Evolutionary conservation across 2,888 invertebrate species (phyloP).

Genomic region (Pantelozetes paolii): DNA sequence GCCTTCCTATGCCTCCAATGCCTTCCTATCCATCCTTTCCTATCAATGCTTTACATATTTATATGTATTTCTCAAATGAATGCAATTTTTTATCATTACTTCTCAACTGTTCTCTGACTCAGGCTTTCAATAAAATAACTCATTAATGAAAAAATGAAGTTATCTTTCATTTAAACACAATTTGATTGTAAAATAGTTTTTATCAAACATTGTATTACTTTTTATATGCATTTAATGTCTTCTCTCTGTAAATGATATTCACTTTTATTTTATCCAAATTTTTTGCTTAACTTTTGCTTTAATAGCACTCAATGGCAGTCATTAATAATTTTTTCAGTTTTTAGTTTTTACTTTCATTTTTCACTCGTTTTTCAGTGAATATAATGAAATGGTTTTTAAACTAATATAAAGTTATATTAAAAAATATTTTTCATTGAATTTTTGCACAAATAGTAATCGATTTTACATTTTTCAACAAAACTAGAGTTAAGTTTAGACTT

Average conservation of each 20-base stretch:
- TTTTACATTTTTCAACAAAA: neutral
- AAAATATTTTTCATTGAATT: neutral
- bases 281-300: neutral
- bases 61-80: conserved; percentile 1
- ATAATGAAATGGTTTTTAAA: neutral
- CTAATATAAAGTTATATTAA: too few species aligned
- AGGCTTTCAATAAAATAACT: neutral
- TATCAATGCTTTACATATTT: neutral
- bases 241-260: too few species aligned
- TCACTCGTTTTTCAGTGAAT: neutral
- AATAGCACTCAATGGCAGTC: neutral
- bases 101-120: neutral
- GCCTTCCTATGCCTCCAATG: neutral
- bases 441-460: neutral
- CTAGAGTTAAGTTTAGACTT: too few species aligned
- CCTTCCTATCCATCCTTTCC: neutral
- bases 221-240: too few species aligned
- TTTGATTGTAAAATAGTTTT: neutral
- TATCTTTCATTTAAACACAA: neutral
- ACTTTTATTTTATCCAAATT: neutral
- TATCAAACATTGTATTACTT: neutral
- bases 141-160: neutral
- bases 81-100: neutral
- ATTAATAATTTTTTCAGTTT: neutral
- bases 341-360: neutral